Evolutionary conservation across 2,888 invertebrate species (phyloP), one percentile per base, ranked within the genome.

Genomic region (Xestia sexstrigata): DNA sequence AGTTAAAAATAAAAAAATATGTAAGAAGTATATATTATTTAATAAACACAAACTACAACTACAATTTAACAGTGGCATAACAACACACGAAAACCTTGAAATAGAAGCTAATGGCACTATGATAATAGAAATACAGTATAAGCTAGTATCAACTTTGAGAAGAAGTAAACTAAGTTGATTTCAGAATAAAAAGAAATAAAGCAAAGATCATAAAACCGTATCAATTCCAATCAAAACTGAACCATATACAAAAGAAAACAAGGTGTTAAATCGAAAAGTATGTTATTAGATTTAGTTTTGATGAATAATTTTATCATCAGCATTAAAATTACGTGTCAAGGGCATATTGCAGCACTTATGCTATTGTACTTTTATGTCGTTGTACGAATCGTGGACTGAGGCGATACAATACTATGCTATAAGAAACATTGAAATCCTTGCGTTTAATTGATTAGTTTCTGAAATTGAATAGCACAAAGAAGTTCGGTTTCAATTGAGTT

Each of bases 401-500:
- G 67, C 70, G 35, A 70, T 81, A 80, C 69, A 82, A 82, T 82
- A 65, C 62, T 30, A 26, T 62, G 69, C 72, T 73, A 74, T 82
- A 82, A 73, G 75, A 82, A 84, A 79, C 79, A 70, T 65, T 68
- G 42, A 81, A 81, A 83, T 81, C 79, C 81, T 88, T 81, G 81
- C 55, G 52, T 79, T 55, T 49, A 79, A 81, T 79, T 79, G 76
- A 83, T 83, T 77, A 45, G 74, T 81, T 88, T 85, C 76, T 49
- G 45, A 82, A 87, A 87, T 74, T 76, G 70, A 82, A 85, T 76
- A 70, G 62, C 45, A 74, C 52, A 79, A 84, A 76, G 66, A 79
- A 71, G 63, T 85, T 70, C 55, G 45, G 42, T 73, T 68, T 23
- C 62, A 62, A 78, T 75, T 47, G 55, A 58, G 65, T 62, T 74